Evolutionary conservation across 2,797 vertebrate genomes (phyloP), one percentile per base, ranked within the genome.

Genomic region (Phylloscopus collybita): DNA sequence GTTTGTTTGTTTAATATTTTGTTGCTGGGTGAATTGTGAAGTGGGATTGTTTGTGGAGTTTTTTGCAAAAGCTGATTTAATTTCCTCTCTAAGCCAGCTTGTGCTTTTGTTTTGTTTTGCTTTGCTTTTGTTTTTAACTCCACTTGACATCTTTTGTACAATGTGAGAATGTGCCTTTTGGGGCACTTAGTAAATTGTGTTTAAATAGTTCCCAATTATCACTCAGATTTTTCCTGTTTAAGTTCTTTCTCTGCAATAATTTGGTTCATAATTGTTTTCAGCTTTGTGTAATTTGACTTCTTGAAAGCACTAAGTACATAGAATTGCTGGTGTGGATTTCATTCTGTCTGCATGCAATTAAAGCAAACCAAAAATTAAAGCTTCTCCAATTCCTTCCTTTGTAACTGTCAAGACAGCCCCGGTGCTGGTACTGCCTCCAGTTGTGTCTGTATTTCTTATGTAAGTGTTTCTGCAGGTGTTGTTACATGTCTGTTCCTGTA

Each of bases 1-100:
- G 18, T 85, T 80, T 74, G 21, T 94, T 91, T 94, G 78, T 86
- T 94, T 87, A 89, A 73, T 89, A 50, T 86, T 94, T 83, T 91
- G 86, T 89, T 96, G 74, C 93, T 89, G 86, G 74, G 83, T 85
- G 92, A 92, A 88, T 73, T 54, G 62, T 86, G 50, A 32, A 84
- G 16, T 23, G 44, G 16, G 45, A 62, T 75, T 92, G 59, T 95
- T 96, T 94, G 73, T 84, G 76, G 19, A 93, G 21, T 26, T 65
- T 94, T 95, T 92, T 79, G 80, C 49, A 94, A 92, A 95, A 93
- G 86, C 67, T 94, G 86, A 92, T 95, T 92, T 90, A 95, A 95
- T 95, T 97, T 95, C 95, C 92, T 93, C 53, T 91, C 60, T 73
- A 76, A 94, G 17, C 3, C 71, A 92, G 32, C 16, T 67, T 92